Evolutionary conservation across 2,888 invertebrate genomes (phyloP).

Genomic region (Rotaria magnacalcarata): DNA sequence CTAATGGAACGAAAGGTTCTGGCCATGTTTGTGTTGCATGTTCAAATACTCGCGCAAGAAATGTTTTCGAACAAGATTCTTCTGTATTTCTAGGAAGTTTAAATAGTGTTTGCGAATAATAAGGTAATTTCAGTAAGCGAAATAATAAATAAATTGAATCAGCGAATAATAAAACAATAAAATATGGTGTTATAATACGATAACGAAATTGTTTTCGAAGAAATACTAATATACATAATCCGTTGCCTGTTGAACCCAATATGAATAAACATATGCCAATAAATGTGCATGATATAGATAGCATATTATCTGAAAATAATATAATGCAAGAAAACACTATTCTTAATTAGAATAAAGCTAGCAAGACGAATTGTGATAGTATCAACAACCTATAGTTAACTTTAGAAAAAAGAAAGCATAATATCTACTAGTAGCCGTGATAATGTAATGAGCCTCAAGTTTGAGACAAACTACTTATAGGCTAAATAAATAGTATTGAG

Average conservation of each 20-base stretch:
- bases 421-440: too few relatives aligned
- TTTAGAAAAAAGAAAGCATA: too few relatives aligned
- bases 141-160: constrained; percentile 23
- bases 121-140: constrained; percentile 12
- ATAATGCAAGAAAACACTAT: too few relatives aligned
- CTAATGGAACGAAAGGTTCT: not conserved
- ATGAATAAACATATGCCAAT: not conserved
- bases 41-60: not conserved
- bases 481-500: too few relatives aligned
- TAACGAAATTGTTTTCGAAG: constrained; percentile 27
- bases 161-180: constrained; percentile 9
- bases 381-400: too few relatives aligned
- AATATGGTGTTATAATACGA: constrained; percentile 30
- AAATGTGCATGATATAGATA: not conserved
- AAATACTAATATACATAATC: constrained; percentile 11
- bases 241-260: not conserved
- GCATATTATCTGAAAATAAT: not conserved
- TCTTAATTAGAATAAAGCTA: too few relatives aligned
- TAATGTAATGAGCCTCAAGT: too few relatives aligned
- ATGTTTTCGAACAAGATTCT: not conserved
- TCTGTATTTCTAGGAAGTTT: not conserved
- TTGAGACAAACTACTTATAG: too few relatives aligned
- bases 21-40: not conserved
- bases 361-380: too few relatives aligned
- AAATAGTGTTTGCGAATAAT: not conserved